These are phyloP conservation scores for Lasioglossum calceatum DNA, from an alignment of 2,888 invertebrate species.

Conservation along the genomic window DNA sequence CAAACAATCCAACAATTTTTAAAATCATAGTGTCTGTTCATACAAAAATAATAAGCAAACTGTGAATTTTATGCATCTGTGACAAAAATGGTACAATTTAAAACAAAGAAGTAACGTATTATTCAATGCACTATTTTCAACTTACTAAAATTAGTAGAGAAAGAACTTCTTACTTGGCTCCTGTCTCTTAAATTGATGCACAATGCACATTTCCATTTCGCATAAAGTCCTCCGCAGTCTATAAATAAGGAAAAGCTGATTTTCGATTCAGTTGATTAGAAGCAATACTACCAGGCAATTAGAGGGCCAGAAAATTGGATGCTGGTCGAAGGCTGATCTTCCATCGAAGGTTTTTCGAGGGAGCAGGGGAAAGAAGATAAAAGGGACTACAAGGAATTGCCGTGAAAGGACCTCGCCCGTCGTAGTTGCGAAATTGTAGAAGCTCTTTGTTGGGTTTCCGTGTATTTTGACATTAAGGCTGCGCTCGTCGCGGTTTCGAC, in stretches of 20 bases:
- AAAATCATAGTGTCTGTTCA: too few species aligned
- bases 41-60: too few species aligned
- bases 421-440: neutral
- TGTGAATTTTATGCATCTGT: too few species aligned
- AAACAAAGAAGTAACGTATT: too few species aligned
- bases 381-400: neutral
- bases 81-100: too few species aligned
- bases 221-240: neutral
- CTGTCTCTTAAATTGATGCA: too few species aligned
- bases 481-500: slow-evolving; percentile 27
- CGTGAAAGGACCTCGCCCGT: neutral
- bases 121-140: neutral
- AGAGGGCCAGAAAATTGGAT: neutral
- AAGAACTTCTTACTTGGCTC: too few species aligned
- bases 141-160: too few species aligned
- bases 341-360: neutral
- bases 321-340: neutral
- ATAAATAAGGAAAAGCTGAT: neutral
- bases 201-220: neutral
- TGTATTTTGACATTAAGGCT: slow-evolving; percentile 32
- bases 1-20: neutral
- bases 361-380: neutral
- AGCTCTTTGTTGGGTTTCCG: slow-evolving; percentile 2
- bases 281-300: neutral
- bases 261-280: neutral